Evolutionary conservation across 2,797 vertebrate genomes (phyloP).

Genomic region (Bradypodion ventrale): DNA sequence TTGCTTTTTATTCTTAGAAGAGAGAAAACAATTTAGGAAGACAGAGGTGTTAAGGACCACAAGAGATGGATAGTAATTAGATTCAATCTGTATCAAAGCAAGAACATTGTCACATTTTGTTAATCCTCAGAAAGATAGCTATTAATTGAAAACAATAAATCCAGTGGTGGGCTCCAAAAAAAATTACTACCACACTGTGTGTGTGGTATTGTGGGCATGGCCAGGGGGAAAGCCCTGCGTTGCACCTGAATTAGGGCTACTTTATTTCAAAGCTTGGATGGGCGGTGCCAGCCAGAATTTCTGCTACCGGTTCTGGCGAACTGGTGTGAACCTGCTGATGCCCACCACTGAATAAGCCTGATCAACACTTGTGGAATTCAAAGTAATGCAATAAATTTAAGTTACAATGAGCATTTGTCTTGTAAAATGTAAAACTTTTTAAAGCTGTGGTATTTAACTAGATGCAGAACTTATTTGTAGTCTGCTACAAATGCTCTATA

Average conservation of each 20-base stretch:
- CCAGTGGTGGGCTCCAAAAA: too few relatives aligned
- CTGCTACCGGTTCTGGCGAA: too few relatives aligned
- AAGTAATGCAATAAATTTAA: conserved; percentile 8
- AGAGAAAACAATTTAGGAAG: fast-evolving
- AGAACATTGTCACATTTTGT: background rate
- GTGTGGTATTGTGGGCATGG: too few relatives aligned
- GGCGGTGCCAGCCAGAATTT: too few relatives aligned
- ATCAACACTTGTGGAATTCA: background rate
- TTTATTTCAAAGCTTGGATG: too few relatives aligned
- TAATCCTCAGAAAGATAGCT: background rate
- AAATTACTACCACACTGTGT: too few relatives aligned
- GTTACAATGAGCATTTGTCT: background rate
- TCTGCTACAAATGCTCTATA: background rate
- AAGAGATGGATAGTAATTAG: too few relatives aligned
- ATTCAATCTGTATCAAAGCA: background rate
- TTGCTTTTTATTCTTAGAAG: background rate
- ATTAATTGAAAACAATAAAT: background rate
- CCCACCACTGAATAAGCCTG: too few relatives aligned
- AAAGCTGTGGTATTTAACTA: background rate
- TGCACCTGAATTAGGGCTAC: too few relatives aligned
- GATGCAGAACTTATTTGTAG: background rate
- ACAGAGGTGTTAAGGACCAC: background rate
- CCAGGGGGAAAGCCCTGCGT: too few relatives aligned
- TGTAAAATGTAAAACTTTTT: background rate
- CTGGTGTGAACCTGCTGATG: too few relatives aligned